phyloP scores from a whole-genome alignment of 2,797 vertebrate genomes.

The Sarcophilus harrisii region DNA sequence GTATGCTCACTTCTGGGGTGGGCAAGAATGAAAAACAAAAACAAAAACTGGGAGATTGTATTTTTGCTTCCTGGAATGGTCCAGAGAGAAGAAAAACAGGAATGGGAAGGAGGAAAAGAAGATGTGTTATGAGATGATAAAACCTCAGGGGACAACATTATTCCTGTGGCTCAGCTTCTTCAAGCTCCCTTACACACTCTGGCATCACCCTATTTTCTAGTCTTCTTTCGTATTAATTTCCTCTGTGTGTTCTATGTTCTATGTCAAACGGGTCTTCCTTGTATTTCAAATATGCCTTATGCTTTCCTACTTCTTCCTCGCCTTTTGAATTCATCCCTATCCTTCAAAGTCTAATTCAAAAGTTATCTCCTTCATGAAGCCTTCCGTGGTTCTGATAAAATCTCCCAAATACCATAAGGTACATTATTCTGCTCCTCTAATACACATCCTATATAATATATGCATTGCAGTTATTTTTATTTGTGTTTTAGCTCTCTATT shows the following conservation, averaged over 20 bases:
- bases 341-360: neutral
- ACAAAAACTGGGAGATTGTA: neutral
- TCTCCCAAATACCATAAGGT: neutral
- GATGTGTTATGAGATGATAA: neutral
- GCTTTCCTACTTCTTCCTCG: neutral
- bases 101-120: neutral
- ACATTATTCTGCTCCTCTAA: neutral
- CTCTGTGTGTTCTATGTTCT: neutral
- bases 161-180: neutral
- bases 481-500: neutral
- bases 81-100: neutral
- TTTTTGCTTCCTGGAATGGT: neutral
- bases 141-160: neutral
- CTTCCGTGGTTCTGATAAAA: neutral
- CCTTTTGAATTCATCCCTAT: neutral
- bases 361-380: neutral
- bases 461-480: neutral
- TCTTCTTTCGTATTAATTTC: neutral
- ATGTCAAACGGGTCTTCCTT: neutral
- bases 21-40: neutral
- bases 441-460: neutral
- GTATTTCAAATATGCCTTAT: neutral
- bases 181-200: neutral
- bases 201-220: neutral
- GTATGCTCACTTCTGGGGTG: neutral